Evolutionary conservation across 1,140 invertebrate species (phyloP).

Genomic region (Monochamus saltuarius): DNA sequence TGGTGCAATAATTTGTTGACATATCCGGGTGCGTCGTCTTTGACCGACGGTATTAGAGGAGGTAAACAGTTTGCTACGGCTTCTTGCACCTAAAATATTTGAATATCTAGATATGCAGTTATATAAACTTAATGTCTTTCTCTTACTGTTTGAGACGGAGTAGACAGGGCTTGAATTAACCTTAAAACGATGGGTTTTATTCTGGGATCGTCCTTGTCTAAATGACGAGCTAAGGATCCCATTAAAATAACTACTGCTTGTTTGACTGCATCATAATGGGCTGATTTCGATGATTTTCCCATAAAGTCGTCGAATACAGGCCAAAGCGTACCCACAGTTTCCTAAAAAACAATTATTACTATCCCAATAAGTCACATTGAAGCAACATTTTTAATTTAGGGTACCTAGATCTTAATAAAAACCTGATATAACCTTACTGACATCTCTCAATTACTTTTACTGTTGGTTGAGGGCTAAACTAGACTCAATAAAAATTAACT

Average conservation of each 20-base stretch:
- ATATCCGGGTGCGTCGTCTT: conserved; percentile 83
- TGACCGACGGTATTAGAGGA: conserved; percentile 87
- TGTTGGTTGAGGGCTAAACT: no score
- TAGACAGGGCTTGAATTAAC: conserved; percentile 88
- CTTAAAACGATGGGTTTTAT: conserved; percentile 90
- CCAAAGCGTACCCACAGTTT: conserved; percentile 71
- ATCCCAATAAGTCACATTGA: no score
- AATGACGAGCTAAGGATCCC: conserved; percentile 92
- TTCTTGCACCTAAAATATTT: conserved; percentile 81
- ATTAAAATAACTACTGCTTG: conserved; percentile 96
- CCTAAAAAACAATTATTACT: conserved; percentile 52
- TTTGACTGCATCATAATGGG: conserved; percentile 88
- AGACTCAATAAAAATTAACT: no score
- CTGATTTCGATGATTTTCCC: conserved; percentile 85
- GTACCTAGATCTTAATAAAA: no score
- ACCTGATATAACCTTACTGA: no score
- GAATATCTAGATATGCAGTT: background rate
- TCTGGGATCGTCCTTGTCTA: conserved; percentile 85
- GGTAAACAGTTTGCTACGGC: conserved; percentile 96
- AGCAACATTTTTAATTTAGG: no score
- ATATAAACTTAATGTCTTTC: background rate
- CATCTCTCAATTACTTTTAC: no score
- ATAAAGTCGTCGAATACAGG: conserved; percentile 90
- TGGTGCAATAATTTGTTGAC: conserved; percentile 86
- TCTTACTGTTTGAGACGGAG: conserved; percentile 88